Conservation (phyloP, 1,140 invertebrate species). For the Drosophila suzukii region DNA sequence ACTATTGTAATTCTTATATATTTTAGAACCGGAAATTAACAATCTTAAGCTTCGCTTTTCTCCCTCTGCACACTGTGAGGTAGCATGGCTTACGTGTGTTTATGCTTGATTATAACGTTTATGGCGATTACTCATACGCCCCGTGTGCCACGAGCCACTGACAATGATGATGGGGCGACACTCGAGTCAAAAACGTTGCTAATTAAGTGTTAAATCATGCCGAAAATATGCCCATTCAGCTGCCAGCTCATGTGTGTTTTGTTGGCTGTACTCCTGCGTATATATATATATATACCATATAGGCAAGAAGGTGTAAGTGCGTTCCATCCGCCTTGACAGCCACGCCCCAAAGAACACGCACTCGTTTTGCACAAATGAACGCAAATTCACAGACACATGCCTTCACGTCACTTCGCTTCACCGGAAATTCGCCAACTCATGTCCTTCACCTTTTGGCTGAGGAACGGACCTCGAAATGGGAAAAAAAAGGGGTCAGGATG, state of each 20-base stretch:
- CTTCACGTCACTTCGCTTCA: neutral
- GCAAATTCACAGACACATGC: conserved; percentile 44
- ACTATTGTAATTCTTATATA: no score
- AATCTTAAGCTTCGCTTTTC: neutral
- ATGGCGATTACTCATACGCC: conserved; percentile 72
- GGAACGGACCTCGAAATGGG: neutral
- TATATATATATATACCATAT: neutral
- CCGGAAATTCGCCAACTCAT: conserved; percentile 35
- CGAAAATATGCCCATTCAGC: conserved; percentile 72
- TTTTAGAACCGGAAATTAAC: neutral
- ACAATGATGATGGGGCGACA: conserved; percentile 61
- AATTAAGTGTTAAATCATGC: conserved; percentile 82
- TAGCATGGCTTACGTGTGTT: conserved; percentile 30
- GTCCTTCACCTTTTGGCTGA: conserved; percentile 11
- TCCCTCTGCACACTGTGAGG: neutral
- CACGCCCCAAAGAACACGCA: conserved; percentile 46
- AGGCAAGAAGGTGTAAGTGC: conserved; percentile 12
- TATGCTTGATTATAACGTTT: conserved; percentile 65
- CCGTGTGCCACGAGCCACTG: conserved; percentile 38
- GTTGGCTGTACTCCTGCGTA: neutral
- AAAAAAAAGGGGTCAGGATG: neutral
- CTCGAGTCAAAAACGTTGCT: conserved; percentile 75
- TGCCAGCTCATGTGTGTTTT: conserved; percentile 11
- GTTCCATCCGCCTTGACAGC: conserved; percentile 31
- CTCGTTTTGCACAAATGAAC: conserved; percentile 35